These are phyloP conservation scores for Chironomus tentans DNA, from an alignment of 2,888 invertebrate species.

Conservation along the genomic window DNA sequence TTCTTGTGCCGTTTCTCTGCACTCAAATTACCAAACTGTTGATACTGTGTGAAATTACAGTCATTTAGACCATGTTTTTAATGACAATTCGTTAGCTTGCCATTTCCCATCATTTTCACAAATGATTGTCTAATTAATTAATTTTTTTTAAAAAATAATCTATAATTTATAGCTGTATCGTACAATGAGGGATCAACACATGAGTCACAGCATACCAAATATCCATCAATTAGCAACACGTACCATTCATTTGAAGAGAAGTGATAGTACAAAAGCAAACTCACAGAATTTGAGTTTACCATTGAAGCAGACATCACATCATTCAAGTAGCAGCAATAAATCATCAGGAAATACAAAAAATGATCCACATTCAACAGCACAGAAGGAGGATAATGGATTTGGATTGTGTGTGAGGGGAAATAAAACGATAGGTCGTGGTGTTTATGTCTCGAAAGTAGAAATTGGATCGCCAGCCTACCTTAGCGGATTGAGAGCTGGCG, in stretches of 20 bases:
- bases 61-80: too few relatives aligned
- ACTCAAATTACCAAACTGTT: too few relatives aligned
- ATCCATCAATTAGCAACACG: slow-evolving; percentile 24
- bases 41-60: too few relatives aligned
- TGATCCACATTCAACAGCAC: neutral
- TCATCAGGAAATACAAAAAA: neutral
- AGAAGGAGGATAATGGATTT: slow-evolving; percentile 2
- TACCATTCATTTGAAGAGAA: slow-evolving; percentile 25
- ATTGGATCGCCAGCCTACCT: neutral
- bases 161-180: slow-evolving; percentile 21
- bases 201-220: slow-evolving; percentile 22
- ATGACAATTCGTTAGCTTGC: too few relatives aligned
- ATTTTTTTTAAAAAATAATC: neutral
- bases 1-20: neutral
- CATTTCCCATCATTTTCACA: neutral
- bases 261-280: slow-evolving; percentile 17
- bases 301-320: slow-evolving; percentile 9
- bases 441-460: slow-evolving; percentile 8
- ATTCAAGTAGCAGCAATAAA: neutral
- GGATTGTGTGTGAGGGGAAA: slow-evolving; percentile 21
- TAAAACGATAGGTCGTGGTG: slow-evolving; percentile 15
- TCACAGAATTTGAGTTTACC: slow-evolving; percentile 17
- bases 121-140: neutral
- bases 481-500: slow-evolving; percentile 2
- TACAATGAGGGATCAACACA: slow-evolving; percentile 11